These are phyloP conservation scores for Spinibarbus caldwelli DNA, from an alignment of 2,797 vertebrate genomes.

Conservation along the genomic window DNA sequence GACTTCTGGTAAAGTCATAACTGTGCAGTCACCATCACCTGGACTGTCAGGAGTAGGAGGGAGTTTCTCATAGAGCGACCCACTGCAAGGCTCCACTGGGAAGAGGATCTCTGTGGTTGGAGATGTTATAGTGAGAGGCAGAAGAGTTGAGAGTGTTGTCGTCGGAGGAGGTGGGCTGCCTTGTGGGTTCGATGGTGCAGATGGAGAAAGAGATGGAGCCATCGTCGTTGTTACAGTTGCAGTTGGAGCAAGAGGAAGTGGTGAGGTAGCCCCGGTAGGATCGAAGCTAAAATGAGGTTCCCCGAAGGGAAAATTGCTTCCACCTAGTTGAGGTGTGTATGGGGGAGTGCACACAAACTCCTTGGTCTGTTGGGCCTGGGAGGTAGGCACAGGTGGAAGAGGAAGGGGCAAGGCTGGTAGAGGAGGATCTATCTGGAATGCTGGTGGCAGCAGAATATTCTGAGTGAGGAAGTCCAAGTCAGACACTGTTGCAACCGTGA, in stretches of 20 bases:
- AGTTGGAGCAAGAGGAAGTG: conserved; percentile 73
- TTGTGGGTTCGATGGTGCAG: conserved; percentile 74
- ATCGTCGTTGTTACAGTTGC: conserved; percentile 73
- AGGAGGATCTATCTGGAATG: conserved; percentile 81
- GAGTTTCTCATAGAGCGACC: conserved; percentile 89
- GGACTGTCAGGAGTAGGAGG: conserved; percentile 95
- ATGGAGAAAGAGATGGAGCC: conserved; percentile 70
- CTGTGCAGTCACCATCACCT: conserved; percentile 89
- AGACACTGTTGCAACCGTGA: conserved; percentile 83
- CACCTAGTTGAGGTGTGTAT: conserved; percentile 85
- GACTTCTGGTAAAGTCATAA: conserved; percentile 90
- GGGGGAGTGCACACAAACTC: conserved; percentile 92
- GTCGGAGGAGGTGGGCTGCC: conserved; percentile 76
- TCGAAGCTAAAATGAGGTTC: conserved; percentile 83
- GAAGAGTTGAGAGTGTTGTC: conserved; percentile 73
- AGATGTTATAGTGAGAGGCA: conserved; percentile 70
- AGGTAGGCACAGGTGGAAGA: conserved; percentile 74
- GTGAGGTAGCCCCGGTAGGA: conserved; percentile 76
- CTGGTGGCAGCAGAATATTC: conserved; percentile 82
- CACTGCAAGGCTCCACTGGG: conserved; percentile 81
- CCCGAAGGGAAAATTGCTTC: conserved; percentile 85
- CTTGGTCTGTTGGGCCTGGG: conserved; percentile 80
- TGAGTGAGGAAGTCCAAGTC: conserved; percentile 86
- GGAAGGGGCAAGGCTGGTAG: conserved; percentile 77
- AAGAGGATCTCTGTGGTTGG: conserved; percentile 84